Evolutionary conservation across 2,888 invertebrate genomes (phyloP).

Genomic region (Dexiosoma caninum): DNA sequence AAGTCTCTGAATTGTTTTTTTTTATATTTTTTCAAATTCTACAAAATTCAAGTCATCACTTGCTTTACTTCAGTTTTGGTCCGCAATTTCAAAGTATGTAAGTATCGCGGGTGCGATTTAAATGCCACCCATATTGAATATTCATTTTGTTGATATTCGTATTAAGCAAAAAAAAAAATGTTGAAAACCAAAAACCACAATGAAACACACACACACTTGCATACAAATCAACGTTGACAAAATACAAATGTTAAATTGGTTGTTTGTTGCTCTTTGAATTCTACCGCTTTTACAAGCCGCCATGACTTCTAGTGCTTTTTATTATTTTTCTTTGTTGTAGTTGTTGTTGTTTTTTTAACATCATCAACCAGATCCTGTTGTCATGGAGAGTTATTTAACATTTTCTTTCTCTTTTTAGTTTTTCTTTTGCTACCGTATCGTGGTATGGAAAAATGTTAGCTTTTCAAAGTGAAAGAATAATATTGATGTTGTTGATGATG

Average conservation of each 20-base stretch:
- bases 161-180: background rate
- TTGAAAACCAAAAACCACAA: slow-evolving; percentile 12
- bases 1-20: slow-evolving; percentile 34
- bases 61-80: slow-evolving; percentile 39
- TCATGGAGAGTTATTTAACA: slow-evolving; percentile 24
- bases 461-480: slow-evolving; percentile 5
- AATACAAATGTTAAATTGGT: slow-evolving; percentile 67
- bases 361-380: slow-evolving; percentile 39
- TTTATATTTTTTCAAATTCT: slow-evolving; percentile 27
- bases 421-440: background rate
- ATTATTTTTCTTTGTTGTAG: too few species aligned
- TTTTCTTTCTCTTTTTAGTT: too few species aligned
- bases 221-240: slow-evolving; percentile 57
- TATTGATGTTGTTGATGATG: background rate
- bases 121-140: slow-evolving; percentile 64
- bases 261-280: slow-evolving; percentile 24
- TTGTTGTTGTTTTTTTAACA: background rate
- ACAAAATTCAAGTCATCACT: slow-evolving; percentile 44
- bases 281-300: slow-evolving; percentile 36
- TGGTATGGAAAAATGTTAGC: slow-evolving; percentile 14
- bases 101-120: slow-evolving; percentile 61
- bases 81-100: slow-evolving; percentile 5
- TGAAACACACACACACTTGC: slow-evolving; percentile 42
- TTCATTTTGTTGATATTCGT: slow-evolving; percentile 39
- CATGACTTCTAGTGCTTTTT: slow-evolving; percentile 8